Conservation (phyloP, 2,113 vertebrate species). For the Chiloscyllium plagiosum region DNA sequence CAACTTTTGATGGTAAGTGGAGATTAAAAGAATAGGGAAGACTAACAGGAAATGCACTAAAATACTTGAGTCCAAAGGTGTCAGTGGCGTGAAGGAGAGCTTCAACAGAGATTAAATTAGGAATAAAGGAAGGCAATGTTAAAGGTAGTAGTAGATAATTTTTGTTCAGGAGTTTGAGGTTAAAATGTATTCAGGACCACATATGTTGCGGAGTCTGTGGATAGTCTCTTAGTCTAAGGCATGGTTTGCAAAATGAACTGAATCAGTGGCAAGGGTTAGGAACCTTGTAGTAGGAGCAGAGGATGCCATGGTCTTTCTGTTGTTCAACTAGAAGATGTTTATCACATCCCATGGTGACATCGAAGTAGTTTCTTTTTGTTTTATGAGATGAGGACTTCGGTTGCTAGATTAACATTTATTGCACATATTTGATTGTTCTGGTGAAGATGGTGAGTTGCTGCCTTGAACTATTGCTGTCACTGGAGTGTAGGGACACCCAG, state of each 20-base stretch:
- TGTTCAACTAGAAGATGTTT: background rate
- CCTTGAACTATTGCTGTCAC: no score
- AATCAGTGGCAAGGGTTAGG: background rate
- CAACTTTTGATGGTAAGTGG: background rate
- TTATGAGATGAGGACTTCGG: no score
- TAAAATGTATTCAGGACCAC: background rate
- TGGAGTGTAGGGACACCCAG: no score
- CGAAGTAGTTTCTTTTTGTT: background rate
- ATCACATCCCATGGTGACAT: no score
- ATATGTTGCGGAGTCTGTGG: background rate
- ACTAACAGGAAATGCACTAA: background rate
- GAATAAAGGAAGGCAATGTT: background rate
- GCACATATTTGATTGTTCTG: no score
- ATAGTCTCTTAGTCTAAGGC: background rate
- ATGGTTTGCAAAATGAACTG: background rate
- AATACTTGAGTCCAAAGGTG: background rate
- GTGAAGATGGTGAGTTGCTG: no score
- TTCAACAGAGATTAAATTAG: background rate
- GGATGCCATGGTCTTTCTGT: background rate
- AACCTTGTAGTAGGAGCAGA: background rate
- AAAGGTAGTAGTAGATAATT: background rate
- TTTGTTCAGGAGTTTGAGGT: background rate
- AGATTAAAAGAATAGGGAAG: background rate
- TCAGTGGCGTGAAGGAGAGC: background rate
- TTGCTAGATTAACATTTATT: no score